Evolutionary conservation across 2,113 vertebrate species (phyloP).

Genomic region (Condylura cristata): DNA sequence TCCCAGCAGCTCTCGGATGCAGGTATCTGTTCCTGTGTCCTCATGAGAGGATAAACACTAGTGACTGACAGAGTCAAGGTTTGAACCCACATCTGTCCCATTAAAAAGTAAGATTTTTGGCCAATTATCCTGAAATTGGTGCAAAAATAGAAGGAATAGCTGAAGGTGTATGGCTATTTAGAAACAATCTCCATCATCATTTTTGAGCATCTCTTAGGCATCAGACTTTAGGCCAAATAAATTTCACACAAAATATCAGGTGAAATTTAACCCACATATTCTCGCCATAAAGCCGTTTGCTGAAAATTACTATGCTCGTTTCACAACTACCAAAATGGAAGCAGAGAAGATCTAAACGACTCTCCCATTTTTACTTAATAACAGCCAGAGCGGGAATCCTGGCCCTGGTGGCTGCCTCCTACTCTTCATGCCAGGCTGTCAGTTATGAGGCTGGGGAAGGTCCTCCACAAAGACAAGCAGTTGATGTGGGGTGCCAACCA

Average conservation of each 20-base stretch:
- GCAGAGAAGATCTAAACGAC: neutral
- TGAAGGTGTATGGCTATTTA: neutral
- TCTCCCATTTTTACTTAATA: neutral
- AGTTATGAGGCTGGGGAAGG: neutral
- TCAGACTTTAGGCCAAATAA: neutral
- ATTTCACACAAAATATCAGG: neutral
- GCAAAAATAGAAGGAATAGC: neutral
- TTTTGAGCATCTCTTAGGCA: neutral
- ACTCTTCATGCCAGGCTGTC: accelerated
- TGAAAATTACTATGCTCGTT: neutral
- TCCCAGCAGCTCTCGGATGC: neutral
- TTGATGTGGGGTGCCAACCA: too few species aligned
- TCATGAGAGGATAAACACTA: neutral
- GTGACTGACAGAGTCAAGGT: neutral
- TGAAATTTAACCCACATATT: neutral
- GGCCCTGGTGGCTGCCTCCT: neutral
- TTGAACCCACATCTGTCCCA: neutral
- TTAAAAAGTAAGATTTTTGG: neutral
- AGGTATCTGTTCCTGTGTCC: neutral
- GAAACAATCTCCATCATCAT: neutral
- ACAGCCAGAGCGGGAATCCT: neutral
- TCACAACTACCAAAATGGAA: neutral
- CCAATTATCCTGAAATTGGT: neutral
- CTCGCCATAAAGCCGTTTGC: slow-evolving; percentile 2
- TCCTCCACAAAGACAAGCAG: too few species aligned